Evolutionary conservation across 2,113 vertebrate genomes (phyloP), one percentile per base, ranked within the genome.

Genomic region (Leucosticte australis): DNA sequence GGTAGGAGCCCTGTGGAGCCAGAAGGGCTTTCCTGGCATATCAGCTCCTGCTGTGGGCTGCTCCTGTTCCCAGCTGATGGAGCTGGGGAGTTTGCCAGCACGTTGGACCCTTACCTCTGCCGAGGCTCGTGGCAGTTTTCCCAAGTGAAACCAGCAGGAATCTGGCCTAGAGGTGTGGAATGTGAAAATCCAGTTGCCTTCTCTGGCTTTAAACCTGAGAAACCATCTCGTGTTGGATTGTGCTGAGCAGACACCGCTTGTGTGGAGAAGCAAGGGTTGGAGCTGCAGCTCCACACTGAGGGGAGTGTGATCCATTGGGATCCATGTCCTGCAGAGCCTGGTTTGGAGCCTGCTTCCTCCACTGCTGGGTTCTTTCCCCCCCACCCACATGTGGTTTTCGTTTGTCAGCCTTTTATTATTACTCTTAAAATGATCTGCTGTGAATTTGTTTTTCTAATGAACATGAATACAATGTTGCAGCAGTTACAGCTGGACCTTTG

Each of bases 401-500:
- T 97, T 96, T 96, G 84, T 89, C 83, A 33, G 55, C 41, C 91
- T 94, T 95, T 94, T 89, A 90, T 96, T 96, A 89, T 90, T 95
- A 60, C 76, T 91, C 68, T 68, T 95, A 84, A 88, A 89, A 87
- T 94, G 96, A 94, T 95, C 89, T 87, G 89, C 89, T 94, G 87
- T 59, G 62, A 92, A 90, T 93, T 94, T 92, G 84, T 95, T 91
- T 96, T 94, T 87, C 53, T 92, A 91, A 92, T 96, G 89, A 95
- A 92, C 81, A 39, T 4, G 75, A 75, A 46, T 87, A 53, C 74
- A 55, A 7, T 1, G 12, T 53, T 42, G 81, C 83, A 73, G 82
- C 33, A 56, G 71, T 90, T 80, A 49, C 59, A 85, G 90, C 89
- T 96, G 90, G 42, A 80, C 80, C 20, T 77, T 87, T 60, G 3